Evolutionary conservation across 2,797 vertebrate species (phyloP).

Genomic region (Leptodactylus fallax): DNA sequence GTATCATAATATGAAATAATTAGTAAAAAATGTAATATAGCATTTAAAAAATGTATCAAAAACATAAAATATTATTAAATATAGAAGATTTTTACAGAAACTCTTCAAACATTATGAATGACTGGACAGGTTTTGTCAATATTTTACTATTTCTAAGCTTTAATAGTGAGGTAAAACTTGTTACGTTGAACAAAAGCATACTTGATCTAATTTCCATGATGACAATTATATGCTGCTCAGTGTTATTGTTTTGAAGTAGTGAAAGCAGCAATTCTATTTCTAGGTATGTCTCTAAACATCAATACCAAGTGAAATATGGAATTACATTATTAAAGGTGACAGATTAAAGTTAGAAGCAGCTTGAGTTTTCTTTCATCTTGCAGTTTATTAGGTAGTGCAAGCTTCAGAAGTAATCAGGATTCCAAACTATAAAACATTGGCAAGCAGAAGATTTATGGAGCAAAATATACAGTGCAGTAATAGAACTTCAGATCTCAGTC

Average conservation of each 20-base stretch:
- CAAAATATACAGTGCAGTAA: constrained; percentile 27
- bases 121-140: constrained; percentile 28
- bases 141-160: constrained; percentile 18
- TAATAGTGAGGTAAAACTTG: constrained; percentile 27
- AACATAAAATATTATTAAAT: neutral
- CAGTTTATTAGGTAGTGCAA: constrained; percentile 51
- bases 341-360: constrained; percentile 57
- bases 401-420: constrained; percentile 53
- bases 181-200: constrained; percentile 40
- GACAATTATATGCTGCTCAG: constrained; percentile 55
- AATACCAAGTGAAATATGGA: constrained; percentile 59
- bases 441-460: constrained; percentile 47
- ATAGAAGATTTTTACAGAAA: neutral
- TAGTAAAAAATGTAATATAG: neutral
- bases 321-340: constrained; percentile 60
- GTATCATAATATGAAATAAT: neutral
- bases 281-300: constrained; percentile 59
- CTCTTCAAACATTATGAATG: neutral
- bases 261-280: constrained; percentile 56
- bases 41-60: neutral
- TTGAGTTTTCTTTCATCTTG: constrained; percentile 57
- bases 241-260: constrained; percentile 58
- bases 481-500: constrained; percentile 37
- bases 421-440: constrained; percentile 41
- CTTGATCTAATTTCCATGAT: constrained; percentile 59